These are phyloP conservation scores for Steinernema khuongi DNA, from an alignment of 1,140 invertebrate genomes.

Conservation along the genomic window DNA sequence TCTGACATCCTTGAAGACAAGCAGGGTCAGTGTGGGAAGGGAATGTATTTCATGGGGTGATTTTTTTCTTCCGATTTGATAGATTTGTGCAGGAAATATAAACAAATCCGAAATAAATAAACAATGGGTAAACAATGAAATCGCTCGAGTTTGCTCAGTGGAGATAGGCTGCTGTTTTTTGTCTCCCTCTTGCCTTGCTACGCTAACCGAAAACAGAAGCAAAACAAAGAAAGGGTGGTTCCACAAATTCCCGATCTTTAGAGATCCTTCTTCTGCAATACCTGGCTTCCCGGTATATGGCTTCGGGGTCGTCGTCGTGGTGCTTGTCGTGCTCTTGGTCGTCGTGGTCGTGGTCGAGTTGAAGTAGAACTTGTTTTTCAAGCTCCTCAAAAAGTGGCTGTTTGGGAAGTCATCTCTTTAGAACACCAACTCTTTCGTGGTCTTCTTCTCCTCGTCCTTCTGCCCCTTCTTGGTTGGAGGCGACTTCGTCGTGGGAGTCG, in stretches of 20 bases:
- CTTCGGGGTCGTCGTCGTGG: slow-evolving; percentile 16
- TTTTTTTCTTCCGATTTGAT: too few relatives aligned
- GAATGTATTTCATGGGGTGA: too few relatives aligned
- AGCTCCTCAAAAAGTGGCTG: slow-evolving; percentile 10
- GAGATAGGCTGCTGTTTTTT: too few relatives aligned
- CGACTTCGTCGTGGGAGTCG: not conserved
- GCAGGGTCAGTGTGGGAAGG: not conserved
- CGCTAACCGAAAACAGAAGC: too few relatives aligned
- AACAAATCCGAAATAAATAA: too few relatives aligned
- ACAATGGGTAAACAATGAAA: too few relatives aligned
- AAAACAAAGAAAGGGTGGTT: too few relatives aligned
- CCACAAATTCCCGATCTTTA: too few relatives aligned
- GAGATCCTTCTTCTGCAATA: too few relatives aligned
- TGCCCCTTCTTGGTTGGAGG: not conserved
- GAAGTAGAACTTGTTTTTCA: not conserved
- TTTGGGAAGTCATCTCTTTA: not conserved
- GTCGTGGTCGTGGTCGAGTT: slow-evolving; percentile 18
- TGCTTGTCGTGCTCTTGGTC: slow-evolving; percentile 14
- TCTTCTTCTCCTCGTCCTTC: not conserved
- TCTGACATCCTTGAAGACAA: slow-evolving; percentile 20
- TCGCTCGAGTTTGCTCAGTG: too few relatives aligned
- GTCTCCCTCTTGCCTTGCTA: too few relatives aligned
- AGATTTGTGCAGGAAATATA: too few relatives aligned
- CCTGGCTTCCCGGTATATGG: slow-evolving; percentile 6
- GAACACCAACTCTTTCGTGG: not conserved